These are phyloP conservation scores for Chymomyza costata DNA, from an alignment of 1,140 invertebrate genomes.

Conservation along the genomic window DNA sequence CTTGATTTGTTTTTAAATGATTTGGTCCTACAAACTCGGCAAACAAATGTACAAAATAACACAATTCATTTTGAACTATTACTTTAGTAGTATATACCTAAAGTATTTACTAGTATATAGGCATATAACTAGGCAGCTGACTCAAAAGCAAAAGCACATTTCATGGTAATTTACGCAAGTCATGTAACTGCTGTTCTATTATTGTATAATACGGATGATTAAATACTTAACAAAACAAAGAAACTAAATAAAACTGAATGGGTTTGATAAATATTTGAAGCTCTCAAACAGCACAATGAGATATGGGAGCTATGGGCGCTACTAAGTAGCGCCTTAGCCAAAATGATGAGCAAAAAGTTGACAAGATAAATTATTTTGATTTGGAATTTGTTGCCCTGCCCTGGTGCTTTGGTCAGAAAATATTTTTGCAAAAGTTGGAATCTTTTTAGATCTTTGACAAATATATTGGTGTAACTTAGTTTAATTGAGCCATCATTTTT, in stretches of 20 bases:
- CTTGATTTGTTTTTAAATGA: slow-evolving; percentile 9
- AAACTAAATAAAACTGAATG: slow-evolving; percentile 14
- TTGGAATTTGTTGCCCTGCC: slow-evolving; percentile 7
- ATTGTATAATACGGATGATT: too few relatives aligned
- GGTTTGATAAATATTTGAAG: too few relatives aligned
- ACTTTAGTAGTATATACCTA: slow-evolving; percentile 3
- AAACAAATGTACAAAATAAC: slow-evolving; percentile 51
- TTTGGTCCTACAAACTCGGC: slow-evolving; percentile 34
- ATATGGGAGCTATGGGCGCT: too few relatives aligned
- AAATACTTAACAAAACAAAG: slow-evolving; percentile 23
- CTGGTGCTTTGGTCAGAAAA: too few relatives aligned
- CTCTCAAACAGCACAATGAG: too few relatives aligned
- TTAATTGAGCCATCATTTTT: too few relatives aligned
- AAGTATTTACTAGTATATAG: background rate
- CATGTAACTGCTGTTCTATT: slow-evolving; percentile 8
- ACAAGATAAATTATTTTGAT: too few relatives aligned
- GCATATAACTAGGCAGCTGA: slow-evolving; percentile 9
- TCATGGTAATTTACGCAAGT: slow-evolving; percentile 58
- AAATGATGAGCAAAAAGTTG: too few relatives aligned
- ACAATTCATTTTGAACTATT: slow-evolving; percentile 5
- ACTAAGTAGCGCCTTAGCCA: too few relatives aligned
- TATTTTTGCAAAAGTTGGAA: too few relatives aligned
- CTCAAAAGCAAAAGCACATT: slow-evolving; percentile 41
- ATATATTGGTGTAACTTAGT: too few relatives aligned
- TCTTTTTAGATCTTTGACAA: too few relatives aligned